Evolutionary conservation across 2,113 vertebrate genomes (phyloP).

Genomic region (Ceyx margarethae): DNA sequence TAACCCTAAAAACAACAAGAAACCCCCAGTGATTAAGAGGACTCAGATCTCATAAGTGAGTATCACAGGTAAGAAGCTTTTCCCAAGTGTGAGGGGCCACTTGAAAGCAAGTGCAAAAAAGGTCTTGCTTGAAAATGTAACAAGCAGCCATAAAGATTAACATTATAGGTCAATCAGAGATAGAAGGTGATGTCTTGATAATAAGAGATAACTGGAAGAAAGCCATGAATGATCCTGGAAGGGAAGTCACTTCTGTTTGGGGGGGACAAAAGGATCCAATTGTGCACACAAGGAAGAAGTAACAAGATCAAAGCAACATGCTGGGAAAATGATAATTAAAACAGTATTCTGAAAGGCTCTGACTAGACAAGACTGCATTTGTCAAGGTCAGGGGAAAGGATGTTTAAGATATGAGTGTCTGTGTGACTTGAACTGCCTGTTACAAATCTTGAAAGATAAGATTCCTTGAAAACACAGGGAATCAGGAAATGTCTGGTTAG

Average conservation of each 20-base stretch:
- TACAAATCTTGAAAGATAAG: constrained; percentile 42
- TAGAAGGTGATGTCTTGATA: not conserved
- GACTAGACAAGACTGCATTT: constrained; percentile 23
- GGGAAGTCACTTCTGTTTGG: not conserved
- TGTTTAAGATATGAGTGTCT: constrained; percentile 58
- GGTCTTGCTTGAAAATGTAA: not conserved
- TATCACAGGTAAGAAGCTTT: not conserved
- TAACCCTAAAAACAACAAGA: no score
- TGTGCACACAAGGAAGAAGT: not conserved
- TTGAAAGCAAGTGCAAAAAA: not conserved
- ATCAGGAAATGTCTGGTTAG: constrained; percentile 36
- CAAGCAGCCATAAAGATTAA: not conserved
- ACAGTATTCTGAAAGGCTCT: not conserved
- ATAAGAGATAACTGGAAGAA: not conserved
- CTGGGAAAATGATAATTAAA: constrained; percentile 39
- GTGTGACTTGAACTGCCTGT: constrained; percentile 57
- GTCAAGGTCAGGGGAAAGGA: constrained; percentile 45
- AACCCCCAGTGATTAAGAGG: no score
- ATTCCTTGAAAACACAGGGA: constrained; percentile 34
- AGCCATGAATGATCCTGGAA: not conserved
- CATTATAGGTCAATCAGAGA: not conserved
- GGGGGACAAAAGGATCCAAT: not conserved
- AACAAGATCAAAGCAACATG: constrained; percentile 27
- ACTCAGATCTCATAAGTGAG: not conserved
- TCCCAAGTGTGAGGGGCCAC: not conserved